phyloP scores from a whole-genome alignment of 2,113 vertebrate species.

The Megalops atlanticus region DNA sequence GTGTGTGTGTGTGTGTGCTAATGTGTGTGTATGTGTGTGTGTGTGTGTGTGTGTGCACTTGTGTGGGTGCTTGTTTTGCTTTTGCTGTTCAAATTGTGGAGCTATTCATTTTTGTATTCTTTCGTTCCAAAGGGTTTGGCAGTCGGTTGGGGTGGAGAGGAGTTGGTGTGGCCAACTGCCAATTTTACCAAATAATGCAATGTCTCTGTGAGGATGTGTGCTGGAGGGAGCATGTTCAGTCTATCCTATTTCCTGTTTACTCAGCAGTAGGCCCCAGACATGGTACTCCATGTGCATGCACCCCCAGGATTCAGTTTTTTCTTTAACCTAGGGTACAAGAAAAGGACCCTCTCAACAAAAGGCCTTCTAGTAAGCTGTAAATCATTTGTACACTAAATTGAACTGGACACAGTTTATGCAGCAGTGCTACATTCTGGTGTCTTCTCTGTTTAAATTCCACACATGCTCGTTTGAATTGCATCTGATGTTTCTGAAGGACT shows the following conservation, averaged over 20 bases:
- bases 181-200: constrained; percentile 6
- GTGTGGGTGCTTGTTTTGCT: not conserved
- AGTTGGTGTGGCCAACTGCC: not conserved
- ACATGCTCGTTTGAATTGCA: constrained; percentile 10
- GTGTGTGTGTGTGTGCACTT: not conserved
- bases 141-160: not conserved
- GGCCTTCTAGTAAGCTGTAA: constrained; percentile 19
- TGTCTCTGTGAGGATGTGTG: not conserved
- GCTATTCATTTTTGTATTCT: not conserved
- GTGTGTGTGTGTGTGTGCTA: not conserved
- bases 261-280: not conserved
- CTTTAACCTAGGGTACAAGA: not conserved
- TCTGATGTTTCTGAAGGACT: constrained; percentile 28
- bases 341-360: constrained; percentile 8
- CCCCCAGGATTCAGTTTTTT: not conserved
- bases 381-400: constrained; percentile 23
- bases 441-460: constrained; percentile 23
- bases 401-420: constrained; percentile 20
- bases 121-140: not conserved
- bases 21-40: not conserved
- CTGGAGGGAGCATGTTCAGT: not conserved
- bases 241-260: not conserved
- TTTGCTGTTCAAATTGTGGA: not conserved
- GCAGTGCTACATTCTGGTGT: constrained; percentile 1
- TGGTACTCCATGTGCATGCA: not conserved